Conservation (phyloP, 2,888 invertebrate genomes). For the Cecidostiba fungosa region DNA sequence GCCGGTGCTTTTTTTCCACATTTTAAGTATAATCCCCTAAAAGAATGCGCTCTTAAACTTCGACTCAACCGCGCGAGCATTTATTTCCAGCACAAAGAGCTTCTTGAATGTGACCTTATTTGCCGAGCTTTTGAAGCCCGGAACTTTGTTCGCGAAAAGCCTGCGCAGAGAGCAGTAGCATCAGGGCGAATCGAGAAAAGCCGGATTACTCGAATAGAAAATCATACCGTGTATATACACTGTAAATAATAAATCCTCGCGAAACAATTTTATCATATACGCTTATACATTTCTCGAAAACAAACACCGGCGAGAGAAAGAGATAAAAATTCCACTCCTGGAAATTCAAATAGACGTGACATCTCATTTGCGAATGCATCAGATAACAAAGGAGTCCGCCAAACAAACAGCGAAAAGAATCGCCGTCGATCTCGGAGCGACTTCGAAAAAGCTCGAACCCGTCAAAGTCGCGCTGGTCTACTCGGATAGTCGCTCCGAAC, state of each 20-base stretch:
- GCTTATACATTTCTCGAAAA: neutral
- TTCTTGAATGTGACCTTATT: constrained; percentile 47
- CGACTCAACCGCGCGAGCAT: neutral
- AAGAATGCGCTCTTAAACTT: constrained; percentile 30
- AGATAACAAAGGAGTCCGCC: constrained; percentile 69
- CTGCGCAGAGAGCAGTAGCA: neutral
- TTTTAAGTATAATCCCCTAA: neutral
- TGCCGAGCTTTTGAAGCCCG: constrained; percentile 16
- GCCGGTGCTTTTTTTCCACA: neutral
- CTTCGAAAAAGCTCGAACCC: constrained; percentile 65
- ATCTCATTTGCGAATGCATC: neutral
- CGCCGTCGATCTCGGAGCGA: constrained; percentile 68
- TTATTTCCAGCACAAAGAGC: constrained; percentile 38
- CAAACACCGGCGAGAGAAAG: neutral
- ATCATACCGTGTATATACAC: neutral
- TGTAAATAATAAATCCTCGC: neutral
- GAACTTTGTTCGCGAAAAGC: constrained; percentile 14
- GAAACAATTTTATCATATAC: neutral
- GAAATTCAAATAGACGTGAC: neutral
- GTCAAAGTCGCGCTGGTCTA: constrained; percentile 67
- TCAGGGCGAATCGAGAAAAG: neutral
- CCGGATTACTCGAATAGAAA: constrained; percentile 2
- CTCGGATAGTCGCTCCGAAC: constrained; percentile 59
- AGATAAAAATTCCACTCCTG: neutral
- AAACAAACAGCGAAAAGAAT: constrained; percentile 70